Percentiles rank a stretch among this genome's conserved stretches.
These are phyloP conservation scores for Heliconius hewitsoni DNA, from an alignment of 1,140 invertebrate genomes.

Conservation along the genomic window DNA sequence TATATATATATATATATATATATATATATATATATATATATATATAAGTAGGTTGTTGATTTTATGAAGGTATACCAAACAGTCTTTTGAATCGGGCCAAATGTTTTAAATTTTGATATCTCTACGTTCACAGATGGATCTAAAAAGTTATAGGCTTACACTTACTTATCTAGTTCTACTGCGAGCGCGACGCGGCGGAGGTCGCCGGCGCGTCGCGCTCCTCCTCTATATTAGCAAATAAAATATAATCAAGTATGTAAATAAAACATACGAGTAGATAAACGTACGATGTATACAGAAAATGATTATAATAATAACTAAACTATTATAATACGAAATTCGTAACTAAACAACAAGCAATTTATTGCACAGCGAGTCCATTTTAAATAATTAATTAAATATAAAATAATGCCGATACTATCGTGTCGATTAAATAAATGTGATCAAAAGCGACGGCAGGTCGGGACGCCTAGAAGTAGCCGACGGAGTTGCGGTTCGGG, in stretches of 20 bases:
- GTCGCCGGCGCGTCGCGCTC: conserved; percentile 34
- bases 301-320: conserved; percentile 51
- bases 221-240: conserved; percentile 39
- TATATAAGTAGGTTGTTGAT: conserved; percentile 56
- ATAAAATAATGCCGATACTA: conserved; percentile 59
- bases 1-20: no score
- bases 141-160: conserved; percentile 71
- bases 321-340: conserved; percentile 67
- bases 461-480: conserved; percentile 57
- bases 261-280: conserved; percentile 52
- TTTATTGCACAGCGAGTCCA: conserved; percentile 77
- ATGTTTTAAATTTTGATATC: conserved; percentile 79
- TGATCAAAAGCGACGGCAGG: neutral
- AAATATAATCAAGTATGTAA: conserved; percentile 55
- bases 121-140: conserved; percentile 71
- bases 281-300: conserved; percentile 60
- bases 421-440: conserved; percentile 45
- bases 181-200: conserved; percentile 40
- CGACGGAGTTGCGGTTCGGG: conserved; percentile 70
- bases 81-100: conserved; percentile 81
- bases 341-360: conserved; percentile 77
- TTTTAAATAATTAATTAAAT: conserved; percentile 73
- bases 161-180: conserved; percentile 38
- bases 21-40: neutral
- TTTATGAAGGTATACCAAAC: conserved; percentile 80